Percentiles rank a stretch among this genome's conserved stretches.
phyloP scores from a whole-genome alignment of 2,113 vertebrate species.

The Oncorhynchus nerka region DNA sequence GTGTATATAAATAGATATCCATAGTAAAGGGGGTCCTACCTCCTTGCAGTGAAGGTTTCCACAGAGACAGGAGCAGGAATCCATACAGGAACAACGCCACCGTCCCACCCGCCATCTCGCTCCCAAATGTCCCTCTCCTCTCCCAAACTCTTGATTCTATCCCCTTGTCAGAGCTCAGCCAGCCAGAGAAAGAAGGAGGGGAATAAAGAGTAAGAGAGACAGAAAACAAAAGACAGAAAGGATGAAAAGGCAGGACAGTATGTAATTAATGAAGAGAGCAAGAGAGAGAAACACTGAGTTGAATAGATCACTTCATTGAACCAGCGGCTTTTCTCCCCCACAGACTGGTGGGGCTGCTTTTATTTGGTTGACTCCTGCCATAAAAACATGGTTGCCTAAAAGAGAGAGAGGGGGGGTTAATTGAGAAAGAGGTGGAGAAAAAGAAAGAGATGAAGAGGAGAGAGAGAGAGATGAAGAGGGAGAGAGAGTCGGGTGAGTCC shows the following conservation, averaged over 20 bases:
- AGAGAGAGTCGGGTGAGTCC: conserved; percentile 17
- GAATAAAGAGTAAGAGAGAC: conserved; percentile 34
- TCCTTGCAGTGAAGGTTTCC: conserved; percentile 84
- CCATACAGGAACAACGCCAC: conserved; percentile 77
- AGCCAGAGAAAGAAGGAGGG: conserved; percentile 75
- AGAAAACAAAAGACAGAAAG: conserved; percentile 42
- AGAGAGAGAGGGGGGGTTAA: conserved; percentile 13
- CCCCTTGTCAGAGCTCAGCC: conserved; percentile 80
- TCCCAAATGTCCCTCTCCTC: conserved; percentile 83
- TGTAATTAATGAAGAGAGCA: conserved; percentile 77
- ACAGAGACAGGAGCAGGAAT: conserved; percentile 81
- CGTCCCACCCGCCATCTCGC: conserved; percentile 85
- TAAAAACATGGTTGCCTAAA: conserved; percentile 31
- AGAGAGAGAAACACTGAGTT: conserved; percentile 48
- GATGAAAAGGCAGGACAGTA: conserved; percentile 73
- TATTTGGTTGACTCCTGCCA: conserved; percentile 69
- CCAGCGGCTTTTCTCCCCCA: conserved; percentile 54
- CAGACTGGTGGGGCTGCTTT: conserved; percentile 53
- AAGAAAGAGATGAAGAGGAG: conserved; percentile 10
- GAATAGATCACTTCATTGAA: conserved; percentile 72
- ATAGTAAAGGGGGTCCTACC: conserved; percentile 74
- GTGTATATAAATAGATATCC: conserved; percentile 4
- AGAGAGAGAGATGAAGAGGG: neutral
- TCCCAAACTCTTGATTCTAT: conserved; percentile 85
- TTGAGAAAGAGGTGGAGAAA: conserved; percentile 10